Conservation (phyloP, 2,797 vertebrate species). For the Corythornis leucogaster region DNA sequence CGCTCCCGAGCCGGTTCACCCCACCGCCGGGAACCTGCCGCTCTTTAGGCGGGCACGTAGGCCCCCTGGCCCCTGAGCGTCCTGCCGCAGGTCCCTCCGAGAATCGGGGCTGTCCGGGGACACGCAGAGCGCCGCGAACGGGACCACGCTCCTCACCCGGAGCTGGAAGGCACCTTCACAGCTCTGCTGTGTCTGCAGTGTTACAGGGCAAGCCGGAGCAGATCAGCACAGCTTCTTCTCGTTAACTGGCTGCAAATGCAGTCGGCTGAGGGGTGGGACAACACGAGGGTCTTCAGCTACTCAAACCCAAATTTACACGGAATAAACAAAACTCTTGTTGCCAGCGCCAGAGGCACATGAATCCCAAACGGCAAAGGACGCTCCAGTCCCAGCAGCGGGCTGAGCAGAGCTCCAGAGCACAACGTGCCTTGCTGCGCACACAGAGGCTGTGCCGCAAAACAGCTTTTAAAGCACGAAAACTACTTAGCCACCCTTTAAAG, state of each 20-base stretch:
- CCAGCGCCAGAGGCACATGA: rapidly evolving
- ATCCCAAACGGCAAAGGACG: neutral
- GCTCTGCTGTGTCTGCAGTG: neutral
- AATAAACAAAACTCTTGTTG: neutral
- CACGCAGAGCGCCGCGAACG: neutral
- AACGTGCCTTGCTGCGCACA: neutral
- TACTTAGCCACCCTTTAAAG: neutral
- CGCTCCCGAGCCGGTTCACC: neutral
- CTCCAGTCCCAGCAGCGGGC: neutral
- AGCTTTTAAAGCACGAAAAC: too few relatives aligned
- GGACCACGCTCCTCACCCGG: neutral
- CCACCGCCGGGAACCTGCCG: neutral
- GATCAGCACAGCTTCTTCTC: neutral
- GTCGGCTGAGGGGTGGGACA: neutral
- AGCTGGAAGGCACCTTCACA: neutral
- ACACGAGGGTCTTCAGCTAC: neutral
- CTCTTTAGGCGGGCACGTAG: neutral
- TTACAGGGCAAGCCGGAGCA: neutral
- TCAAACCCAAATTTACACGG: neutral
- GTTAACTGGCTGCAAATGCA: neutral
- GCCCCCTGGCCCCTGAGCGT: too few relatives aligned
- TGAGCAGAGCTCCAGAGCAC: neutral
- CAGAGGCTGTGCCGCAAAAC: too few relatives aligned
- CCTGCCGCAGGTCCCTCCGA: too few relatives aligned
- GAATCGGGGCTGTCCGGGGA: neutral